phyloP scores from a whole-genome alignment of 2,113 vertebrate species.

The Halichoeres trimaculatus region DNA sequence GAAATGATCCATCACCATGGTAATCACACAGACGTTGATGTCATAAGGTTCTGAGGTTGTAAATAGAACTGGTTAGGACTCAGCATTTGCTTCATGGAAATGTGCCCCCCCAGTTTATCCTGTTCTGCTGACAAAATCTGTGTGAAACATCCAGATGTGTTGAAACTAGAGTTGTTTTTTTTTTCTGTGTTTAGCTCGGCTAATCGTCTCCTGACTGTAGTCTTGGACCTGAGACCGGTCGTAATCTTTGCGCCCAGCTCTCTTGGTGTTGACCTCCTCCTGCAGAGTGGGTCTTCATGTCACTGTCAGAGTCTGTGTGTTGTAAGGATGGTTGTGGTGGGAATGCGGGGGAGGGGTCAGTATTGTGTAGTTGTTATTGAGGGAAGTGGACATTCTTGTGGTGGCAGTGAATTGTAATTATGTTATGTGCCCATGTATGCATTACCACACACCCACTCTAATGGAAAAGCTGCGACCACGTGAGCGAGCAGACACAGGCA shows the following conservation, averaged over 20 bases:
- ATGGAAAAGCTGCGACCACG: slow-evolving; percentile 30
- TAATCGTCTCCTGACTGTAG: too few species aligned
- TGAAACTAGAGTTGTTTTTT: too few species aligned
- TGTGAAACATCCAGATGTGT: too few species aligned
- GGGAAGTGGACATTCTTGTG: slow-evolving; percentile 68
- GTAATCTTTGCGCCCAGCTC: not conserved
- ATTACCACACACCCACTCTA: slow-evolving; percentile 52
- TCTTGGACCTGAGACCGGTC: not conserved
- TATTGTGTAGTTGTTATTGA: slow-evolving; percentile 58
- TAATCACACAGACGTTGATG: too few species aligned
- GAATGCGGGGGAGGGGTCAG: slow-evolving; percentile 35
- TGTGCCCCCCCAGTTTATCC: too few species aligned
- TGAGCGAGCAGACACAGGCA: slow-evolving; percentile 40
- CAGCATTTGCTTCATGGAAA: too few species aligned
- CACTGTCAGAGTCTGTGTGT: slow-evolving; percentile 15
- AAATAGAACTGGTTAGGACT: too few species aligned
- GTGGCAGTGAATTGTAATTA: slow-evolving; percentile 69
- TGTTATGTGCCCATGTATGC: slow-evolving; percentile 41
- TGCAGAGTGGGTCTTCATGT: not conserved
- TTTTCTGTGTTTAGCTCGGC: too few species aligned
- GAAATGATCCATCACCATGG: too few species aligned
- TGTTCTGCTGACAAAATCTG: too few species aligned
- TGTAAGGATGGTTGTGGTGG: slow-evolving; percentile 37
- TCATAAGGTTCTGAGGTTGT: too few species aligned
- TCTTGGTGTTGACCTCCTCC: not conserved